Evolutionary conservation across 2,797 vertebrate genomes (phyloP), one percentile per base, ranked within the genome.

Genomic region (Pipistrellus nathusii): DNA sequence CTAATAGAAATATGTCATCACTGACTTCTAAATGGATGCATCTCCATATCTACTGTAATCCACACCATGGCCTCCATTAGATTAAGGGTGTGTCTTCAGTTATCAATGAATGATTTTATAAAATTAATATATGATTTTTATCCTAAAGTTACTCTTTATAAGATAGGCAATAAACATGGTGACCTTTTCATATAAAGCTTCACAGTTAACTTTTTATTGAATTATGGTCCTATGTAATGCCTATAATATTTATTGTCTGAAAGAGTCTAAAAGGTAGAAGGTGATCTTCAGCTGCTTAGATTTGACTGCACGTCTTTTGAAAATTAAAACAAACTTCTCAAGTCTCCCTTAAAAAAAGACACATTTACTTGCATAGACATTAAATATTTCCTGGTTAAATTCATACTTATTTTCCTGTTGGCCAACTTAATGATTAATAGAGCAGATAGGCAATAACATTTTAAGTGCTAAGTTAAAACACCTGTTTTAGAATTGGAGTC

Each of bases 381-480:
- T 92, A 88, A 90, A 38, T 91, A 38, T 75, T 95, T 89, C 41
- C 38, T 84, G 23, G n/a, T 85, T 90, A 21, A 86, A 55, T 53
- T 81, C 72, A 85, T 68, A 72, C 18, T 64, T 66, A 44, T 44
- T 95, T 85, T 93, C 59, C 59, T 51, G 2, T 72, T 59, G 53
- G 13, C 38, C 72, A 68, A 87, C 44, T 68, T 93, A 90, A 93
- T 68, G 83, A 88, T 94, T 73, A 95, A 88, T 80, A 94, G 90
- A 88, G 53, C 53, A 96, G 55, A 72, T 62, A 59, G 1, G 5
- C 48, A 92, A 48, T 88, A 93, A 93, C 87, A 88, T 62, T 77
- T 44, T 94, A 87, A 88, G 35, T 84, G 64, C 53, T 95, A 92
- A 95, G 90, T 55, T 27, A 92, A 89, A 96, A 81, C 76, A 84